Conservation (phyloP, 2,797 vertebrate species). For the Danio jaintianensis region DNA sequence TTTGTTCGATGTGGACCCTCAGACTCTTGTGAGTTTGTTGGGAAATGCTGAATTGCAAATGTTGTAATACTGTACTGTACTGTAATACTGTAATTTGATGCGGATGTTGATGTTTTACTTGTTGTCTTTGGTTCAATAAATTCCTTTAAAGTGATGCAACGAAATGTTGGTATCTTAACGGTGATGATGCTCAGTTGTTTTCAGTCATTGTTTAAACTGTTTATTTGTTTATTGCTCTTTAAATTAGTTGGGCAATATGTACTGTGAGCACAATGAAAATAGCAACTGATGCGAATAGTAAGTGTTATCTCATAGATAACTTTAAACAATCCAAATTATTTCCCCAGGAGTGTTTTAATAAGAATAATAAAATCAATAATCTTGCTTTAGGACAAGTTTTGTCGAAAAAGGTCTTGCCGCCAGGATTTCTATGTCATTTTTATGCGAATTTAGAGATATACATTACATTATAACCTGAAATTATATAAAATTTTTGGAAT, state of each 20-base stretch:
- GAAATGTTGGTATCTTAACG: background rate
- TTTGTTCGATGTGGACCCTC: slow-evolving; percentile 19
- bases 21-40: background rate
- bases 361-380: too few species aligned
- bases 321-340: background rate
- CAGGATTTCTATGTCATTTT: too few species aligned
- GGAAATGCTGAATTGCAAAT: slow-evolving; percentile 29
- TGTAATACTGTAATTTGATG: background rate
- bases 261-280: background rate
- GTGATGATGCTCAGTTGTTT: background rate
- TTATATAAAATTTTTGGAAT: too few species aligned
- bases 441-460: too few species aligned
- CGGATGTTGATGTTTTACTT: background rate
- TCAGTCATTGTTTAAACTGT: background rate
- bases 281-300: background rate
- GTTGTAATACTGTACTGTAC: background rate
- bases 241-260: background rate
- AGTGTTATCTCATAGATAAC: background rate
- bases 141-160: slow-evolving; percentile 17
- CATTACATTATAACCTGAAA: too few species aligned
- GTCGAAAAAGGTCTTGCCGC: too few species aligned
- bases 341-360: too few species aligned
- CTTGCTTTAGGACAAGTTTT: too few species aligned
- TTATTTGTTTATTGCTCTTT: background rate
- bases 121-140: background rate